phyloP scores from a whole-genome alignment of 2,888 invertebrate species.

The Watsonalla cultraria region DNA sequence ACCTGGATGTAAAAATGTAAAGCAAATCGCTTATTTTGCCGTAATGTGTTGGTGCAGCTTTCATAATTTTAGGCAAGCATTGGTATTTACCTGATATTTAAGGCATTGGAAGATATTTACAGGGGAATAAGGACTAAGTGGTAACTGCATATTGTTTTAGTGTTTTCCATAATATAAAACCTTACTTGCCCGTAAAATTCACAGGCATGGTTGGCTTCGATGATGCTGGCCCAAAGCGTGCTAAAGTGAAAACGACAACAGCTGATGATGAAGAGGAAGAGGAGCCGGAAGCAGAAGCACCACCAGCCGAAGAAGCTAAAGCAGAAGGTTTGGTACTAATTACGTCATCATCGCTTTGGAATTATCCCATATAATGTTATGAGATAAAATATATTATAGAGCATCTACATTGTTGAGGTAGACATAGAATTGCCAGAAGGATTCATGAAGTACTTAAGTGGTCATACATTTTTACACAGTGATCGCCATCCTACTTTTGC shows the following conservation, averaged over 20 bases:
- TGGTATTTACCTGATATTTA: background rate
- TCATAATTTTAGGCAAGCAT: too few species aligned
- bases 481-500: too few species aligned
- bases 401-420: background rate
- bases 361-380: too few species aligned
- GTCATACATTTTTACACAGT: too few species aligned
- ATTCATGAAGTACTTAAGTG: too few species aligned
- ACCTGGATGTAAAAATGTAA: too few species aligned
- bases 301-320: constrained; percentile 46
- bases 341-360: background rate
- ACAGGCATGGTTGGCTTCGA: constrained; percentile 67
- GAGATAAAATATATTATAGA: background rate
- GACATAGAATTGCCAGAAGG: too few species aligned
- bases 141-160: too few species aligned
- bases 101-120: background rate
- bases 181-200: background rate
- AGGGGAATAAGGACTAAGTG: background rate
- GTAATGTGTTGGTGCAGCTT: too few species aligned
- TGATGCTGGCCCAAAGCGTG: constrained; percentile 70
- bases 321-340: constrained; percentile 42
- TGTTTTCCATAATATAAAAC: too few species aligned
- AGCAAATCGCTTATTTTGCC: too few species aligned
- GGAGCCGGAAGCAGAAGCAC: constrained; percentile 55
- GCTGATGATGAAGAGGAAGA: constrained; percentile 68
- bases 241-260: constrained; percentile 63